Evolutionary conservation across 2,113 vertebrate genomes (phyloP), one percentile per base, ranked within the genome.

Genomic region (Colius striatus): DNA sequence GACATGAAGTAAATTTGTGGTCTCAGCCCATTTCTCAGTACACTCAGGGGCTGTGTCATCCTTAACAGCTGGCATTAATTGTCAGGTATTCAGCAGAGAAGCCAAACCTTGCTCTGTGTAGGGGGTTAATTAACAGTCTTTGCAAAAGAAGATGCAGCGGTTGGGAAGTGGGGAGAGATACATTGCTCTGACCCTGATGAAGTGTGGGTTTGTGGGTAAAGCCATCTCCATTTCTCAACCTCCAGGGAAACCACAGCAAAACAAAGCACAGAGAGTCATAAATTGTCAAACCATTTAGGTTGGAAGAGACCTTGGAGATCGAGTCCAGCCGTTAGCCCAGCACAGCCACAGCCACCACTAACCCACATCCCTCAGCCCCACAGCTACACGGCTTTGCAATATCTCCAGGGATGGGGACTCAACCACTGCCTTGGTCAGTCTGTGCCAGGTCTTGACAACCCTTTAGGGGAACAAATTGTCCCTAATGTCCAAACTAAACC

Each of bases 231-330:
- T 8, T n/a, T 14, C 60, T 77, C 57, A 83, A 45, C 54, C 81
- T 85, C 84, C 45, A 79, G 74, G 84, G 95, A 96, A 96, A 94
- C 71, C 74, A 91, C 61, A 72, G 53, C 66, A 51, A 81, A 90
- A 79, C 19, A 81, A 48, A 77, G 58, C 27, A 66, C 25, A 83
- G 68, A 47, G 26, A 84, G 12, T 19, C 65, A 26, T 17, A 20
- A 41, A 41, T 41, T 41, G 38, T 41, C 12, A 57, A 16, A 54
- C 54, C 36, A 0, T 72, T 57, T 61, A 73, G 26, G 17, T 25
- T 85, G 54, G 68, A 91, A 60, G 62, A 32, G 53, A 21, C 29
- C 55, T 53, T 68, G 19, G 18, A 19, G 78, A 84, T 78, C 2
- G 3, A 89, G 80, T 57, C 75, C 80, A 81, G 11, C 47, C 29